Evolutionary conservation across 2,888 invertebrate species (phyloP), one percentile per base, ranked within the genome.

Genomic region (Phaonia tiefii): DNA sequence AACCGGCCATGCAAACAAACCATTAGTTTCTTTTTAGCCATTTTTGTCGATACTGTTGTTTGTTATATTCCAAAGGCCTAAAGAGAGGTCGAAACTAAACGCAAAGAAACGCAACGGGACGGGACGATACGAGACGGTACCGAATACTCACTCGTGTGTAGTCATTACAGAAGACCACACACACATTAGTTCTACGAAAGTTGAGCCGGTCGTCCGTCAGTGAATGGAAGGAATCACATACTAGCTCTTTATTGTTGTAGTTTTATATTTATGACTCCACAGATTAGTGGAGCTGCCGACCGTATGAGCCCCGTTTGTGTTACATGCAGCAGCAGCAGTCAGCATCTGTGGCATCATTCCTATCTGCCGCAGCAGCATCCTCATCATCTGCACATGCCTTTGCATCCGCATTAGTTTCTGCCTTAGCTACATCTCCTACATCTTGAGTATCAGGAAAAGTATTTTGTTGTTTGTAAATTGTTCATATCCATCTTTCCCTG

Each of bases 161-260:
- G 69, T 76, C 72, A 73, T 76, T 80, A 54, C 56, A 10, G 37
- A 60, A 66, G 84, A 84, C 84, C 84, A 84, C n/a, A n/a, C n/a
- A n/a, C 84, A 84, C 84, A 84, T 75, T 76, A 84, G 69, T 84
- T 84, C 84, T 80, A 82, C 75, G 84, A 84, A 84, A 79, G 73
- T 84, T 83, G 76, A n/a, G n/a, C 76, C 79, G 73, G n/a, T n/a
- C n/a, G n/a, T n/a, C n/a, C n/a, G n/a, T n/a, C n/a, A n/a, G n/a
- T n/a, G n/a, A n/a, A n/a, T n/a, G n/a, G n/a, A n/a, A n/a, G n/a
- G n/a, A n/a, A n/a, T n/a, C n/a, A n/a, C n/a, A n/a, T n/a, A n/a
- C n/a, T n/a, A n/a, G n/a, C n/a, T n/a, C 31, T 31, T 8, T 25
- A 44, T 75, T 63, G 54, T 76, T 75, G 70, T 80, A 74, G 77